Conservation (phyloP, 2,888 invertebrate genomes). For the Dendrolimus pini region DNA sequence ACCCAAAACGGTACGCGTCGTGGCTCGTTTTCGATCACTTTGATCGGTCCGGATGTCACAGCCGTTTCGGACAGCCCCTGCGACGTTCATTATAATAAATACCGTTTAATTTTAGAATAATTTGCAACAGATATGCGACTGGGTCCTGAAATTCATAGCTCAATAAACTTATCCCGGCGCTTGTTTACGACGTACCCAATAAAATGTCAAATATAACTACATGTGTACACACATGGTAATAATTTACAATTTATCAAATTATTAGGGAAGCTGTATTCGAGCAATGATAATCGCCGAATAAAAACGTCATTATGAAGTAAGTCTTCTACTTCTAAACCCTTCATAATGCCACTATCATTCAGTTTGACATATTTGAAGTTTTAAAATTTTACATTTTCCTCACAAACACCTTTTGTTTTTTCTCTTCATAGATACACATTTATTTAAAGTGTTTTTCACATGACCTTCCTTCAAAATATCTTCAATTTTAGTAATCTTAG, state of each 20-base stretch:
- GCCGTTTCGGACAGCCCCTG: constrained; percentile 46
- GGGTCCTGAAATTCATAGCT: constrained; percentile 37
- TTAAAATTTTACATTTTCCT: too few species aligned
- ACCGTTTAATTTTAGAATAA: constrained; percentile 60
- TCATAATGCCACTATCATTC: too few species aligned
- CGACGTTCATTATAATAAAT: constrained; percentile 46
- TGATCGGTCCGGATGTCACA: constrained; percentile 67
- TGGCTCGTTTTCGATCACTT: constrained; percentile 56
- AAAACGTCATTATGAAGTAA: too few species aligned
- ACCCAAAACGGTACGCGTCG: constrained; percentile 27
- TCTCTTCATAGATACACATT: too few species aligned
- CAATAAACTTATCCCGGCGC: constrained; percentile 39
- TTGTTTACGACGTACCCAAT: constrained; percentile 41
- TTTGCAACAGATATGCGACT: constrained; percentile 42
- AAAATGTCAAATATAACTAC: constrained; percentile 24
- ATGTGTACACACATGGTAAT: neutral
- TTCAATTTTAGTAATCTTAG: too few species aligned
- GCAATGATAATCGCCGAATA: too few species aligned
- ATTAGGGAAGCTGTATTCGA: neutral
- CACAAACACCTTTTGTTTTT: too few species aligned
- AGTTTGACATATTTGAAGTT: too few species aligned
- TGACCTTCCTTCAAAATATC: too few species aligned
- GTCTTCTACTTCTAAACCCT: too few species aligned
- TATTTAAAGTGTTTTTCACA: too few species aligned
- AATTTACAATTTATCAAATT: neutral